Conservation (phyloP, 2,797 vertebrate species). For the Pteronotus mesoamericanus region DNA sequence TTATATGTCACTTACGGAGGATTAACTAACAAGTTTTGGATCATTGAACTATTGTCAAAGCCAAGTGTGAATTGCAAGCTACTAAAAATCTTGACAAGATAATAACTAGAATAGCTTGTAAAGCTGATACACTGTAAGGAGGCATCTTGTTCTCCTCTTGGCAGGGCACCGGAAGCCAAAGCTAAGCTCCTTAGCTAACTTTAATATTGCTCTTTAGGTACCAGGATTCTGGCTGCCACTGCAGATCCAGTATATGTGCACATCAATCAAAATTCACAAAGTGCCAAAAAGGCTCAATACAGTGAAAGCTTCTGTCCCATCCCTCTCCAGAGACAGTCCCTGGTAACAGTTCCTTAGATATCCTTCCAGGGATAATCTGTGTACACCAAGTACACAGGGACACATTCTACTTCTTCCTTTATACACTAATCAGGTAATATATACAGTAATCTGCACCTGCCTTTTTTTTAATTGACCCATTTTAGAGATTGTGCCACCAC, state of each 20-base stretch:
- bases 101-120: not conserved
- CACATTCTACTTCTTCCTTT: not conserved
- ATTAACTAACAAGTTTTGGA: not conserved
- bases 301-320: not conserved
- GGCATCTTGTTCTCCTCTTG: slow-evolving; percentile 8
- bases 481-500: not conserved
- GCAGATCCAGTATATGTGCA: not conserved
- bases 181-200: not conserved
- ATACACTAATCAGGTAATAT: not conserved
- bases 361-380: not conserved
- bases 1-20: not conserved
- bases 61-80: not conserved
- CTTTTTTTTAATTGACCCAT: not conserved
- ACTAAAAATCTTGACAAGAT: slow-evolving; percentile 18
- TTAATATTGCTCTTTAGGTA: not conserved
- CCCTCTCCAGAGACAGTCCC: not conserved
- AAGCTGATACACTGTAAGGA: not conserved
- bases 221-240: not conserved
- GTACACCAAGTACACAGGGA: not conserved
- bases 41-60: not conserved
- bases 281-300: not conserved
- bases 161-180: not conserved
- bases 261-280: not conserved
- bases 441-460: not conserved
- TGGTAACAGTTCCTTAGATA: not conserved